Conservation (phyloP, 2,888 invertebrate genomes). For the Pyrocoelia pectoralis region DNA sequence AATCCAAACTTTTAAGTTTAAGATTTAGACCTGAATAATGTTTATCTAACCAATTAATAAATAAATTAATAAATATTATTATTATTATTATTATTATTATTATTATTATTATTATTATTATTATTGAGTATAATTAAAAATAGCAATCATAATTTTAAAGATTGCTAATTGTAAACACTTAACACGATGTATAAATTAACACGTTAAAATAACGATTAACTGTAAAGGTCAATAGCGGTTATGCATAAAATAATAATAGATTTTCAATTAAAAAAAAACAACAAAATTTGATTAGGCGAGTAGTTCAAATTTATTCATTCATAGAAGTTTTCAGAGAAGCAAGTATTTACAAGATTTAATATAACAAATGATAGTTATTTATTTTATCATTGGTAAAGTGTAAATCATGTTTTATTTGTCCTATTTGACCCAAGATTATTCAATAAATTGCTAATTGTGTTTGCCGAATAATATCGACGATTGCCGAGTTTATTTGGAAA, state of each 20-base stretch:
- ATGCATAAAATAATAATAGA: neutral
- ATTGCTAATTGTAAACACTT: conserved; percentile 8
- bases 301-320: too few relatives aligned
- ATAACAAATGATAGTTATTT: neutral
- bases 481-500: conserved; percentile 27
- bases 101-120: too few relatives aligned
- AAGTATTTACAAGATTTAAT: neutral
- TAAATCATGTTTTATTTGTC: conserved; percentile 33
- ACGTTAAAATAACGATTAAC: conserved; percentile 12
- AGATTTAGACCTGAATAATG: too few relatives aligned
- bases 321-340: too few relatives aligned
- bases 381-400: conserved; percentile 30
- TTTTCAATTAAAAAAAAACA: too few relatives aligned
- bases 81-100: too few relatives aligned
- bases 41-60: too few relatives aligned
- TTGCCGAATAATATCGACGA: conserved; percentile 28
- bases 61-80: too few relatives aligned
- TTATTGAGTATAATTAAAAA: neutral
- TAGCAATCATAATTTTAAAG: conserved; percentile 6
- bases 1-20: too few relatives aligned
- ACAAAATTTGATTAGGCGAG: too few relatives aligned
- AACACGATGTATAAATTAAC: conserved; percentile 2
- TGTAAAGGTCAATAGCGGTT: conserved; percentile 3
- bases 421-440: conserved; percentile 36
- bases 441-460: conserved; percentile 35